Evolutionary conservation across 2,888 invertebrate genomes (phyloP), one percentile per base, ranked within the genome.

Genomic region (Mellilla xanthometata): DNA sequence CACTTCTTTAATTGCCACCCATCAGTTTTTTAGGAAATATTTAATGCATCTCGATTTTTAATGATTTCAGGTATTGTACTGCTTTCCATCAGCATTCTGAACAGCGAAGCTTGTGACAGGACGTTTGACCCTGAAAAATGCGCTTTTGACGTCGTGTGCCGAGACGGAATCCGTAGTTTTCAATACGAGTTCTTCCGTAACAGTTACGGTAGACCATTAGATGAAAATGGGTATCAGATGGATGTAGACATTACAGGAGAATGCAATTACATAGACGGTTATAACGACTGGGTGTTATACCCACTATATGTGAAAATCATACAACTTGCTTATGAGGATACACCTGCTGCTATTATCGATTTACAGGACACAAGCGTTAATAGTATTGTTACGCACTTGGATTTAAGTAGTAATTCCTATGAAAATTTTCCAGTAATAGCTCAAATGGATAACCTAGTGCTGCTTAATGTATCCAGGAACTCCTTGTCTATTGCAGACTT

Each of bases 381-480:
- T 15, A 2, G 10, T 19, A 4, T 45, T 28, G 12, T 34, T 3
- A 47, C 32, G 11, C 7, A 15, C 2, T 50, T 81, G 22, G 72
- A 83, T 41, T 3, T 82, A 10, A 72, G 67, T 38, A 15, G 52
- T 2, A 71, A 73, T 13, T 42, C 54, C 3, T 72, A 58, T 12
- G n/a, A 26, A 2, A 0, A 5, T 6, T 44, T 32, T 1, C 81
- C 80, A 7, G 19, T 3, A 1, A 27, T 81, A 1, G 2, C 7
- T 2, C 0, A 5, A 1, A 69, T 84, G 73, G 1, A 22, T 1
- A 63, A 68, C 29, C 54, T 84, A 2, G 42, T 13, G 8, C 40
- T 34, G 6, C 49, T 84, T 2, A 74, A 73, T 43, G 19, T 81
- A 12, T 76, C 79, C 0, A 40, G 49, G 7, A 83, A 81, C 43